Evolutionary conservation across 2,888 invertebrate genomes (phyloP).

Genomic region (Onchidella celtica): DNA sequence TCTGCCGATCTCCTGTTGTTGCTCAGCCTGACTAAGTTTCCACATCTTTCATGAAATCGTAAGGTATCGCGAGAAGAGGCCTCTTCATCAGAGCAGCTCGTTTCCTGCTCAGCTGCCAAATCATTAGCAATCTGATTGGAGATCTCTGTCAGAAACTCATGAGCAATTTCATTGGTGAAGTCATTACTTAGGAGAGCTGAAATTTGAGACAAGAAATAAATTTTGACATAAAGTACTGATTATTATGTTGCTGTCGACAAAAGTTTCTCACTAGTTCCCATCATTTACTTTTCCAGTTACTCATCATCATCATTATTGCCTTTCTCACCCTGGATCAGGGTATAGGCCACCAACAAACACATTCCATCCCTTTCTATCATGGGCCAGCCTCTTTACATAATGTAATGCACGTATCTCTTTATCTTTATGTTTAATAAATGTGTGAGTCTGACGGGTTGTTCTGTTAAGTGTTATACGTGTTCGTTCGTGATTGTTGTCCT

Average conservation of each 20-base stretch:
- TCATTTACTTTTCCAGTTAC: no score
- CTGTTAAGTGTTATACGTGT: no score
- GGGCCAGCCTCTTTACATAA: no score
- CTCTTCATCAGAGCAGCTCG: constrained; percentile 39
- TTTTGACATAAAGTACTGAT: background rate
- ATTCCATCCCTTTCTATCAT: no score
- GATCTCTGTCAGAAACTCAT: constrained; percentile 71
- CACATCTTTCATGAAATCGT: constrained; percentile 93
- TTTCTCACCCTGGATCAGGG: no score
- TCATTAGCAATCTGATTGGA: constrained; percentile 73
- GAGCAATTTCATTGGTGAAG: constrained; percentile 75
- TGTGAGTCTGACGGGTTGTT: no score
- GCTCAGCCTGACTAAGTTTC: constrained; percentile 88
- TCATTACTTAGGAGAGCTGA: constrained; percentile 48
- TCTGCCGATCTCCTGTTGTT: constrained; percentile 76
- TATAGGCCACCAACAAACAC: no score
- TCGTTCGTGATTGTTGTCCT: no score
- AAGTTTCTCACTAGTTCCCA: background rate
- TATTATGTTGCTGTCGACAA: no score
- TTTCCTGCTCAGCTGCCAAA: constrained; percentile 52
- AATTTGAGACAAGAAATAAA: background rate
- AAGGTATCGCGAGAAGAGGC: constrained; percentile 76
- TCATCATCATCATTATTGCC: no score
- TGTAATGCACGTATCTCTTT: no score
- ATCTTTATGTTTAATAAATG: no score